Conservation (phyloP, 92 coral and sea anemone genomes). For the Porites rus region DNA sequence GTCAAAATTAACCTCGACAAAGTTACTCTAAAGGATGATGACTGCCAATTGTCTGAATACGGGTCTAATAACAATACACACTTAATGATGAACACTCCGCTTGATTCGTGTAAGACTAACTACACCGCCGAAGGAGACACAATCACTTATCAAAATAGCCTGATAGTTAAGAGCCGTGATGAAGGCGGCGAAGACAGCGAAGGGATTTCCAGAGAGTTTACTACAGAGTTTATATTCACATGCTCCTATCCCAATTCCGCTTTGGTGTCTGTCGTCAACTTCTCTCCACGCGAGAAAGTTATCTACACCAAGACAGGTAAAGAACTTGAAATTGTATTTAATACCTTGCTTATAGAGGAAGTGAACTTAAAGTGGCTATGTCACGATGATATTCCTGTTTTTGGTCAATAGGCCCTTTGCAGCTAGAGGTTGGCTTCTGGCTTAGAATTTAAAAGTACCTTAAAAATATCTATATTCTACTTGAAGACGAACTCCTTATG, state of each 20-base stretch:
- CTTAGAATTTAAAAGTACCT: too few relatives aligned
- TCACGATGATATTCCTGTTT: too few relatives aligned
- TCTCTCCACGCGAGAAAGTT: slow-evolving; percentile 82
- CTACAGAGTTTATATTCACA: slow-evolving; percentile 82
- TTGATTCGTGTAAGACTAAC: slow-evolving; percentile 74
- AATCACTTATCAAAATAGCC: slow-evolving; percentile 75
- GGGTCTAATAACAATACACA: neutral
- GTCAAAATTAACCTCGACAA: slow-evolving; percentile 42
- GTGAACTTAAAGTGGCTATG: too few relatives aligned
- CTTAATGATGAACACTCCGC: slow-evolving; percentile 17
- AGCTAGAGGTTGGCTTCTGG: too few relatives aligned
- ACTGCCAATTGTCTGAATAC: slow-evolving; percentile 19
- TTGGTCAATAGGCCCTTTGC: too few relatives aligned
- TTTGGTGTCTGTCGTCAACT: slow-evolving; percentile 78
- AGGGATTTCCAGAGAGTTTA: slow-evolving; percentile 76
- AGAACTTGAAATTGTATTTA: neutral
- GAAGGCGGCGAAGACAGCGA: slow-evolving; percentile 33
- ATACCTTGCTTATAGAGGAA: too few relatives aligned
- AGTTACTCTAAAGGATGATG: slow-evolving; percentile 59
- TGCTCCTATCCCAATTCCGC: slow-evolving; percentile 75
- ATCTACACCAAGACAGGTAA: slow-evolving; percentile 77
- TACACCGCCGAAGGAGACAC: slow-evolving; percentile 64
- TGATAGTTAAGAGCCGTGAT: slow-evolving; percentile 60
- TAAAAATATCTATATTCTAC: too few relatives aligned
- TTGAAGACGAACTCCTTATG: too few relatives aligned